Evolutionary conservation across 2,888 invertebrate species (phyloP).

Genomic region (Scaptodrosophila latifasciaeformis): DNA sequence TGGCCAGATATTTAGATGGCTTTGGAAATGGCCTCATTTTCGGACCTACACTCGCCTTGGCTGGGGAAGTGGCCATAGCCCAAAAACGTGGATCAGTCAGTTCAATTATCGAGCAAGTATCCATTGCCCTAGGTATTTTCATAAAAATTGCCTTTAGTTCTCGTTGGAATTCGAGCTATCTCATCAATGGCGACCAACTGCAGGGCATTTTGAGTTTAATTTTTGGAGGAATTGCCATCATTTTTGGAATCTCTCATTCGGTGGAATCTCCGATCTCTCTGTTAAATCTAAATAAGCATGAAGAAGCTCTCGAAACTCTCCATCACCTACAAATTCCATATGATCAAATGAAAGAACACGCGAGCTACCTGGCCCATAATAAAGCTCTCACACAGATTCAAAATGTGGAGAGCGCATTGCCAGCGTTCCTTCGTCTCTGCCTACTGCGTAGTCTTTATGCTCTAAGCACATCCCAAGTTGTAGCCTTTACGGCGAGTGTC

Average conservation of each 20-base stretch:
- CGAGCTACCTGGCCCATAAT: slow-evolving; percentile 53
- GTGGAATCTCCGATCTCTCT: slow-evolving; percentile 65
- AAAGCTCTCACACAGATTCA: slow-evolving; percentile 15
- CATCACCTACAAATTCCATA: slow-evolving; percentile 43
- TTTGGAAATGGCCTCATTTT: slow-evolving; percentile 47
- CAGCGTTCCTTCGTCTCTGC: slow-evolving; percentile 62
- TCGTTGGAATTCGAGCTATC: slow-evolving; percentile 34
- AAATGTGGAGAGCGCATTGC: slow-evolving; percentile 41
- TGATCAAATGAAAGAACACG: slow-evolving; percentile 55
- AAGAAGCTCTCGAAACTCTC: slow-evolving; percentile 54
- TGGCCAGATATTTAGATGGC: background rate
- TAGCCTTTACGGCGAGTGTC: slow-evolving; percentile 41
- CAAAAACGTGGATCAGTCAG: slow-evolving; percentile 56
- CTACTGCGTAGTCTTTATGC: slow-evolving; percentile 59
- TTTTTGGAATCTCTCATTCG: slow-evolving; percentile 36
- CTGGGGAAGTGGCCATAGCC: slow-evolving; percentile 61
- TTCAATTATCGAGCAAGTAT: slow-evolving; percentile 50
- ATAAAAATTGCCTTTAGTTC: slow-evolving; percentile 53
- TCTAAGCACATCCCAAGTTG: slow-evolving; percentile 48
- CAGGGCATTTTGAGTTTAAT: slow-evolving; percentile 51
- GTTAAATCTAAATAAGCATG: slow-evolving; percentile 36
- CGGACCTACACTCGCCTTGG: slow-evolving; percentile 58
- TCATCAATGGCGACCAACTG: slow-evolving; percentile 38
- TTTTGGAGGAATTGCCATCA: slow-evolving; percentile 42
- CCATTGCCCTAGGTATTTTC: slow-evolving; percentile 56